These are phyloP conservation scores for Tichodroma muraria DNA, from an alignment of 2,113 vertebrate species.

Conservation along the genomic window DNA sequence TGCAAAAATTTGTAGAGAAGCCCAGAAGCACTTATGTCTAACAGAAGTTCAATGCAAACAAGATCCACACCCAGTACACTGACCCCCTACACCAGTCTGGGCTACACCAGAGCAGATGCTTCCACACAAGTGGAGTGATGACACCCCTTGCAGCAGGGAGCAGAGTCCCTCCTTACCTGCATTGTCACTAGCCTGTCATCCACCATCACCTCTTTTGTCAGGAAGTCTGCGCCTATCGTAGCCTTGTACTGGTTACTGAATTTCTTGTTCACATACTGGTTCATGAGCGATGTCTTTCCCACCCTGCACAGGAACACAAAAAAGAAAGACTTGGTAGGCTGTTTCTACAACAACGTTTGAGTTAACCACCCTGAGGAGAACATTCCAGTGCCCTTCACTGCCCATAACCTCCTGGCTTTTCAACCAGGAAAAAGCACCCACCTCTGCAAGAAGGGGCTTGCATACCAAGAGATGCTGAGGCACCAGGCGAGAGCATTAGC, in stretches of 20 bases:
- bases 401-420: not conserved
- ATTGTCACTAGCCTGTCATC: conserved; percentile 98
- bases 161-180: conserved; percentile 79
- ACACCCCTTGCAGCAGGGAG: not conserved
- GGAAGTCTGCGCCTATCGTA: conserved; percentile 97
- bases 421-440: not conserved
- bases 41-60: not conserved
- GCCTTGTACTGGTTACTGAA: conserved; percentile 99
- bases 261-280: conserved; percentile 99
- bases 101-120: not conserved
- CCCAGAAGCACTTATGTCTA: not conserved
- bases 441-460: not conserved
- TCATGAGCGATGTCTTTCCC: conserved; percentile 98
- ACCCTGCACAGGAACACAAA: conserved; percentile 73
- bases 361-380: not conserved
- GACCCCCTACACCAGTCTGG: not conserved
- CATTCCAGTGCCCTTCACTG: not conserved
- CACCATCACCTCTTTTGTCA: conserved; percentile 99
- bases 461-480: not conserved
- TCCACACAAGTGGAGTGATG: not conserved
- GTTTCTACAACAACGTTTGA: not conserved
- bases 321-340: not conserved
- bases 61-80: not conserved
- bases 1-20: not conserved
- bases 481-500: not conserved